These are phyloP conservation scores for Astyanax mexicanus DNA, from an alignment of 2,797 vertebrate species.

Conservation along the genomic window DNA sequence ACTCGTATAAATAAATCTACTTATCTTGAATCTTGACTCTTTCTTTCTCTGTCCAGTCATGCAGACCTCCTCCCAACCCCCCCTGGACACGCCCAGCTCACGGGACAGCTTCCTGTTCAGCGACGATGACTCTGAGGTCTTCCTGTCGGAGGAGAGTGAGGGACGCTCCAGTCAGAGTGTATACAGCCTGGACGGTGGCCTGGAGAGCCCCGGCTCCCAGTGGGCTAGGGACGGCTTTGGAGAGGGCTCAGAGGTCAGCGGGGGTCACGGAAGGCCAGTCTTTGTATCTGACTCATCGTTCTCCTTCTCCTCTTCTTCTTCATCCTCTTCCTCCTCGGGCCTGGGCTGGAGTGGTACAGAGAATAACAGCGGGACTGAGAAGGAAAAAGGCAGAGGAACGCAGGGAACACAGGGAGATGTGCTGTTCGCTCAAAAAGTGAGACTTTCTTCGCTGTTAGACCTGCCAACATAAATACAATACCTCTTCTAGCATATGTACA, in stretches of 20 bases:
- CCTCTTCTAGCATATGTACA: background rate
- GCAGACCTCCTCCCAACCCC: slow-evolving; percentile 80
- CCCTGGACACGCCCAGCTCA: slow-evolving; percentile 78
- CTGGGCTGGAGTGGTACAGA: slow-evolving; percentile 34
- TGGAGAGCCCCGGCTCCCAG: slow-evolving; percentile 69
- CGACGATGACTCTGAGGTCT: slow-evolving; percentile 77
- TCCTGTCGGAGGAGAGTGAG: slow-evolving; percentile 72
- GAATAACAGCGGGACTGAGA: slow-evolving; percentile 28
- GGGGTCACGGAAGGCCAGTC: background rate
- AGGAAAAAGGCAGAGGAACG: slow-evolving; percentile 60
- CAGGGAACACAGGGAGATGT: slow-evolving; percentile 83
- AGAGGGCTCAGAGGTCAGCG: slow-evolving; percentile 41
- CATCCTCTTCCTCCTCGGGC: slow-evolving; percentile 26
- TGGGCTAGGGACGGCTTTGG: slow-evolving; percentile 70
- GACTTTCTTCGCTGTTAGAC: background rate
- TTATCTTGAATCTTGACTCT: background rate
- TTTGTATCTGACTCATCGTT: background rate
- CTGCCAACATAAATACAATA: background rate
- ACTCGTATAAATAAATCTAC: background rate
- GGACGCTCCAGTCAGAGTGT: slow-evolving; percentile 26
- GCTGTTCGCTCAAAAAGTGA: slow-evolving; percentile 90
- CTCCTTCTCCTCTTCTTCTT: slow-evolving; percentile 43
- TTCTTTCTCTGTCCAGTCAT: slow-evolving; percentile 62
- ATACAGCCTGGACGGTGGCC: slow-evolving; percentile 19
- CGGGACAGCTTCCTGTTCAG: slow-evolving; percentile 77